Percentiles rank a stretch among this genome's conserved stretches.
phyloP scores from a whole-genome alignment of 2,797 vertebrate genomes.

The Neopelma chrysocephalum region DNA sequence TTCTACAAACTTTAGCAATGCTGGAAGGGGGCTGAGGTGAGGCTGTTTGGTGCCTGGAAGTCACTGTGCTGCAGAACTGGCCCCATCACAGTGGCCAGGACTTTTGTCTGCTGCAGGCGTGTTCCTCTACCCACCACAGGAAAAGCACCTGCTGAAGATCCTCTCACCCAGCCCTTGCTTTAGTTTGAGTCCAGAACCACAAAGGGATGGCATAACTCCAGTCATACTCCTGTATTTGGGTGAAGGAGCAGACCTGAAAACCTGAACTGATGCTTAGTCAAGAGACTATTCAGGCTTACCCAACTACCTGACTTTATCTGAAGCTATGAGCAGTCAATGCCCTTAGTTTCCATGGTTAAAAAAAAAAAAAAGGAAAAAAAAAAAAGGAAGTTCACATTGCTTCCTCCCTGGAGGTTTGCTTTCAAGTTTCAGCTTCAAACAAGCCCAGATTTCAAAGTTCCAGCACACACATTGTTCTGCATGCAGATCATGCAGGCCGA shows the following conservation, averaged over 20 bases:
- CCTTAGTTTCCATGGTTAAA: neutral
- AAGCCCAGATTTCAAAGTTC: constrained; percentile 34
- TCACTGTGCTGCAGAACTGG: neutral
- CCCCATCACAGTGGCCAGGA: neutral
- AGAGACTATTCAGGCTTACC: neutral
- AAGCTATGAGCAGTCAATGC: neutral
- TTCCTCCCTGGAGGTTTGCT: constrained; percentile 30
- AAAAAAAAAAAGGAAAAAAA: neutral
- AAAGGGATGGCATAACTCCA: neutral
- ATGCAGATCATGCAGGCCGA: neutral
- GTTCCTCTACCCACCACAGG: neutral
- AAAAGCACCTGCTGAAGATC: neutral
- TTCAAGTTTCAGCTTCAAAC: constrained; percentile 52
- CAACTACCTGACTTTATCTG: neutral
- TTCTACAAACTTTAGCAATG: neutral
- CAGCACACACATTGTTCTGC: neutral
- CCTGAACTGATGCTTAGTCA: neutral
- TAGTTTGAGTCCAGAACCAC: neutral
- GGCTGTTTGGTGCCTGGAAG: neutral
- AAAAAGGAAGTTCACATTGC: neutral
- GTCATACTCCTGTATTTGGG: neutral
- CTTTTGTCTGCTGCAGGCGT: neutral
- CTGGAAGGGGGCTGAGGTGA: neutral
- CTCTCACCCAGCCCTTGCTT: neutral
- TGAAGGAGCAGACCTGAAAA: neutral